Evolutionary conservation across 1,140 invertebrate genomes (phyloP), one percentile per base, ranked within the genome.

Genomic region (Drosophila sulfurigaster): DNA sequence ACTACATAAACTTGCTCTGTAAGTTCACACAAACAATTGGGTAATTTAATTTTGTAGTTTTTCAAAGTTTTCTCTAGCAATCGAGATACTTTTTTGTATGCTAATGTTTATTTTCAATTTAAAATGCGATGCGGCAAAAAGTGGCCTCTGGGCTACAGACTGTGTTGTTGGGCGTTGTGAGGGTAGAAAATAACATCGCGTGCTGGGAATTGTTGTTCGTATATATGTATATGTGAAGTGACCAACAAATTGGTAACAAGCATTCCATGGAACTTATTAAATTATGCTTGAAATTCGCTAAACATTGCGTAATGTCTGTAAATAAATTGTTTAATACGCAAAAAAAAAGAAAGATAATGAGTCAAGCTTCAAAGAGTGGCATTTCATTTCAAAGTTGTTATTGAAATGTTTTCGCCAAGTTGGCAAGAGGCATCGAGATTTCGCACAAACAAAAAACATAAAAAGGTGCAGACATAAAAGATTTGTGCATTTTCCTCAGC

Each of bases 291-390:
- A 32, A 52, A 30, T 51, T 10, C 25, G 25, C 16, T 28, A 16
- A 25, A 11, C 28, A 52, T 54, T 54, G 30, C 51, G 51, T 32
- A 54, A 54, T 54, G 28, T 3, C 30, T 54, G 7, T 8, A 54
- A 10, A 30, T 32, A 35, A 54, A 20, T 20, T 48, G 8, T 41
- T 8, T 41, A n/a, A 8, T 32, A 2, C 6, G 10, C 20, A 25
- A 25, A 49, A 10, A 28, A 25, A 52, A 52, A 15, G 2, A 7
- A 4, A 49, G 5, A 28, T 20, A 8, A 49, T 38, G 35, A 38
- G 8, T 49, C 16, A 25, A 20, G 16, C 7, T 49, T 49, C 6
- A 49, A 5, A 49, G 16, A 49, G 48, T 20, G 15, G 20, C 7
- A 28, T 25, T 49, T 49, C 3, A 28, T 11, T 25, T 10, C 11